Conservation (phyloP, 1,140 invertebrate genomes). For the Panagrolaimus sp. region DNA sequence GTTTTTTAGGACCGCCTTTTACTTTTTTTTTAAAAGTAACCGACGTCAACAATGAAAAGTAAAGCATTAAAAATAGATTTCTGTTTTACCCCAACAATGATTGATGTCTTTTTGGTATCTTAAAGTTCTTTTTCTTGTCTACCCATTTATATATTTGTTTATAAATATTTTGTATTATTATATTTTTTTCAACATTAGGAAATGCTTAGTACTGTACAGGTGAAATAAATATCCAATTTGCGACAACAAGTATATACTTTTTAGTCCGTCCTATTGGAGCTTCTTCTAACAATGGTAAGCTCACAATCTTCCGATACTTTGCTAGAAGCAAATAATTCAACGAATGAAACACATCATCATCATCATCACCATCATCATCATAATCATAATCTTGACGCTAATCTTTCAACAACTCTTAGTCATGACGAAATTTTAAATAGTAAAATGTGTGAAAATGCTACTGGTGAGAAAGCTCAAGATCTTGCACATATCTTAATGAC, state of each 20-base stretch:
- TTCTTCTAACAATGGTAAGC: constrained; percentile 30
- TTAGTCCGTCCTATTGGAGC: constrained; percentile 43
- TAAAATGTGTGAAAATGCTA: constrained; percentile 24
- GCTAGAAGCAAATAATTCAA: not conserved
- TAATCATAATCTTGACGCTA: constrained; percentile 7
- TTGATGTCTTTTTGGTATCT: too few species aligned
- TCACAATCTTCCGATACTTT: not conserved
- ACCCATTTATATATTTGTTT: too few species aligned
- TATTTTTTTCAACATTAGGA: too few species aligned
- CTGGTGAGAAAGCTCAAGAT: constrained; percentile 49
- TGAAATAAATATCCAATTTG: not conserved
- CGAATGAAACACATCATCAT: constrained; percentile 6
- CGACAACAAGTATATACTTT: constrained; percentile 32
- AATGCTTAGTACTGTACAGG: constrained; percentile 5
- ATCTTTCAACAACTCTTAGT: not conserved
- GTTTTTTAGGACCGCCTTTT: too few species aligned
- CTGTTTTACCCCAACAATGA: too few species aligned
- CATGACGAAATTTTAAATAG: constrained; percentile 8
- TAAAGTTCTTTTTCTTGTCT: too few species aligned
- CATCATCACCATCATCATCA: constrained; percentile 1
- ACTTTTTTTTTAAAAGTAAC: too few species aligned
- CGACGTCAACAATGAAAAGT: too few species aligned
- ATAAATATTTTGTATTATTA: too few species aligned
- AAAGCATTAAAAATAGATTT: too few species aligned
- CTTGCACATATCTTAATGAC: constrained; percentile 47